phyloP scores from a whole-genome alignment of 2,888 invertebrate genomes.

The Cryptosula pallasiana region DNA sequence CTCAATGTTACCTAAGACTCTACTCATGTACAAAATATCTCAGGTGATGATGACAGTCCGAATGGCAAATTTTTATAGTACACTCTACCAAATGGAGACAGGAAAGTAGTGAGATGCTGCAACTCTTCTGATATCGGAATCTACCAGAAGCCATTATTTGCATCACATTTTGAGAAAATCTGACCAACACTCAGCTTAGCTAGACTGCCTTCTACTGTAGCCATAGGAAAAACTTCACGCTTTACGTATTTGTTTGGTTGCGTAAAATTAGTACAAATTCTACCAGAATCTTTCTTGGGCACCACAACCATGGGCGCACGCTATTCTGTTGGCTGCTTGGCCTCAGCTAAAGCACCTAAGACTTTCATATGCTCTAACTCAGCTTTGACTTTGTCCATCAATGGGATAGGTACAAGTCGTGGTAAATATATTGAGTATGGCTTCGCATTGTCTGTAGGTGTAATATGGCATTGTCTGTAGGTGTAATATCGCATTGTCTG shows the following conservation, averaged over 20 bases:
- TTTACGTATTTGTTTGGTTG: conserved; percentile 27
- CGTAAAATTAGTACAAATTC: conserved; percentile 7
- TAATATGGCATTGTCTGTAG: neutral
- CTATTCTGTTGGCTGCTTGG: conserved; percentile 4
- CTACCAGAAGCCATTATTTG: conserved; percentile 30
- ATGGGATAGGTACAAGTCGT: neutral
- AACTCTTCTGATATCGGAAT: conserved; percentile 26
- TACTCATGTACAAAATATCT: conserved; percentile 50
- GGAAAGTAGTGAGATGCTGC: conserved; percentile 32
- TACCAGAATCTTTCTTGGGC: neutral
- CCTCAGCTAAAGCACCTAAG: neutral
- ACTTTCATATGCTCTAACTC: neutral
- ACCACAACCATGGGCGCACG: neutral
- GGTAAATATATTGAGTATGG: neutral
- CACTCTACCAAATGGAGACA: conserved; percentile 34
- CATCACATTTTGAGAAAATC: conserved; percentile 30
- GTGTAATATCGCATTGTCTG: too few relatives aligned
- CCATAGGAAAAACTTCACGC: conserved; percentile 27
- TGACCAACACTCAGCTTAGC: conserved; percentile 25
- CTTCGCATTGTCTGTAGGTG: neutral
- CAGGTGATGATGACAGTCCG: conserved; percentile 47
- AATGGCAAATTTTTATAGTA: conserved; percentile 32
- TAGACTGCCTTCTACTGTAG: conserved; percentile 26
- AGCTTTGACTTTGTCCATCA: neutral
- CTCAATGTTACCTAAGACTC: conserved; percentile 39